phyloP scores from a whole-genome alignment of 2,888 invertebrate species.

The Ypsolopha scabrella region DNA sequence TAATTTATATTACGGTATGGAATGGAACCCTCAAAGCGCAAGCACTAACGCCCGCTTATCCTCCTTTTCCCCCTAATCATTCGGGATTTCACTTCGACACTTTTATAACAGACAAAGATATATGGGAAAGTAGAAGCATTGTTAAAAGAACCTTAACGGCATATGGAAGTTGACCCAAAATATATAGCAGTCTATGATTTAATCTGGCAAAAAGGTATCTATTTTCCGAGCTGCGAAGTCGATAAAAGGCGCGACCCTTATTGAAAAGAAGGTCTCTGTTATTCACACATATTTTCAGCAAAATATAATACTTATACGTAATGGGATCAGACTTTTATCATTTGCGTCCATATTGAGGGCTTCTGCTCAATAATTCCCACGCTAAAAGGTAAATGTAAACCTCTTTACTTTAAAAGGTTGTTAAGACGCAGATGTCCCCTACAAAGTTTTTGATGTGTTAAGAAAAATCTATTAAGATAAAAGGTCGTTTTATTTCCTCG shows the following conservation, averaged over 20 bases:
- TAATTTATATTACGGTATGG: no score
- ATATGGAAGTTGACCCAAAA: constrained; percentile 35
- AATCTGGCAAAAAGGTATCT: constrained; percentile 54
- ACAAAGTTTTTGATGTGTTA: constrained; percentile 16
- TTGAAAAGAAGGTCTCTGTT: constrained; percentile 44
- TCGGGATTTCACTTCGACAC: constrained; percentile 26
- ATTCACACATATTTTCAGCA: constrained; percentile 44
- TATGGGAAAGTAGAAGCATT: constrained; percentile 35
- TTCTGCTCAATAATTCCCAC: neutral
- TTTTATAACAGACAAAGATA: constrained; percentile 17
- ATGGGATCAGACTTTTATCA: constrained; percentile 29
- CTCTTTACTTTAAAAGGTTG: no score
- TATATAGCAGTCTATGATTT: constrained; percentile 50
- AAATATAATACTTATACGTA: constrained; percentile 27
- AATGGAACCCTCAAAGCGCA: no score
- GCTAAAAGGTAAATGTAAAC: neutral
- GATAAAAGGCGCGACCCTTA: constrained; percentile 41
- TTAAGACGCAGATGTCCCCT: constrained; percentile 5
- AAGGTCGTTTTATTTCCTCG: constrained; percentile 56
- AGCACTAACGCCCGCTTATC: no score
- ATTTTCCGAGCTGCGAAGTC: constrained; percentile 40
- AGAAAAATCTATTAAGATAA: constrained; percentile 57
- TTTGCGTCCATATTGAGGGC: constrained; percentile 9
- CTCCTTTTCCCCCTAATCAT: constrained; percentile 26
- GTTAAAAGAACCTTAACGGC: constrained; percentile 16